Evolutionary conservation across 2,797 vertebrate species (phyloP).

Genomic region (Brotula barbata): DNA sequence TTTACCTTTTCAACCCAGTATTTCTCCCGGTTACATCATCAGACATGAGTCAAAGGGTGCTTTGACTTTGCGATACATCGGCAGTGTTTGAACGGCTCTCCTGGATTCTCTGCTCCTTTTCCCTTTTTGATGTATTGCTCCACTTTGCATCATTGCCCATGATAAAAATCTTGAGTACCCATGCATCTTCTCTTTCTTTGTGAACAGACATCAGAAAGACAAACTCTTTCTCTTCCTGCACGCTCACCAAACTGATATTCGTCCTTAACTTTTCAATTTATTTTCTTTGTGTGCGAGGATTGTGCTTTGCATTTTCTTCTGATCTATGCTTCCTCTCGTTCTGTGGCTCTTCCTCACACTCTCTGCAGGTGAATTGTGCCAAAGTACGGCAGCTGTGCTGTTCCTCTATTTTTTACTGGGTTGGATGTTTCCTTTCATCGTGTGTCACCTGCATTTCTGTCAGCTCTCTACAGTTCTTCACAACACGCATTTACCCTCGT

Average conservation of each 20-base stretch:
- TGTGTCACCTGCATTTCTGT: conserved; percentile 43
- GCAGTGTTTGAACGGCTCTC: conserved; percentile 27
- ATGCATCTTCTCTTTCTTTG: conserved; percentile 27
- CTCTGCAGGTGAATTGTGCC: conserved; percentile 43
- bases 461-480: conserved; percentile 35
- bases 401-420: conserved; percentile 40
- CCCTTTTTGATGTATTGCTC: conserved; percentile 49
- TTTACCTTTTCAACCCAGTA: conserved; percentile 18
- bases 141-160: conserved; percentile 60
- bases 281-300: conserved; percentile 7
- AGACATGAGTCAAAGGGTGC: not conserved
- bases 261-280: conserved; percentile 1
- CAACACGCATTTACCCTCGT: conserved; percentile 49
- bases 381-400: conserved; percentile 33
- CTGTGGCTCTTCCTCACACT: conserved; percentile 2
- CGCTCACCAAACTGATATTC: not conserved
- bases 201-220: conserved; percentile 6
- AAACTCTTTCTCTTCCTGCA: not conserved
- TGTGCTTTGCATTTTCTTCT: conserved; percentile 9
- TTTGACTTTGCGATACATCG: conserved; percentile 24
- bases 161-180: conserved; percentile 45
- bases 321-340: conserved; percentile 1
- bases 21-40: conserved; percentile 52
- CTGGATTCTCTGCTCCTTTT: conserved; percentile 18
- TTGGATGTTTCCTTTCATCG: conserved; percentile 49